Conservation (phyloP, 2,888 invertebrate species). For the Acleris holmiana region DNA sequence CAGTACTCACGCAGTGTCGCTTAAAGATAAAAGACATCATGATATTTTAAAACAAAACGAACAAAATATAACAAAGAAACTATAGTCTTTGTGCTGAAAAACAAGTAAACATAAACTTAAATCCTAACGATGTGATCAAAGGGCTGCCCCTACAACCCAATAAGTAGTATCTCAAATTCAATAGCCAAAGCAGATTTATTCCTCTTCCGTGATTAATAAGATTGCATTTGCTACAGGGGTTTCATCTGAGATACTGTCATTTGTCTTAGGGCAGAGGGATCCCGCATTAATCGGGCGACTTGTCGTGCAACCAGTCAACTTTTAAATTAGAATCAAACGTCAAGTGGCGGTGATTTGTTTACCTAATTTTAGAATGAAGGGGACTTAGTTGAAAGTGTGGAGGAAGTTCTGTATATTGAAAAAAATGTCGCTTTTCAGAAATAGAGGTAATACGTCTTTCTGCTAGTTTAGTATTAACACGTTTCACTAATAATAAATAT, state of each 20-base stretch:
- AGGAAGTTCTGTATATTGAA: constrained; percentile 2
- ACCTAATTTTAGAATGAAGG: constrained; percentile 6
- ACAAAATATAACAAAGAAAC: neutral
- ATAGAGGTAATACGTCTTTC: too few relatives aligned
- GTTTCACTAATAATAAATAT: too few relatives aligned
- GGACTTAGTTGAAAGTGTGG: neutral
- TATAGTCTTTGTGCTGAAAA: neutral
- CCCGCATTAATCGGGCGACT: constrained; percentile 22
- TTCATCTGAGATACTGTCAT: too few relatives aligned
- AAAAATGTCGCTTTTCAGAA: neutral
- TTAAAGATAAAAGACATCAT: too few relatives aligned
- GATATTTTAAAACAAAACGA: too few relatives aligned
- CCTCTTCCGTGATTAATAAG: too few relatives aligned
- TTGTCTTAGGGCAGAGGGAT: too few relatives aligned
- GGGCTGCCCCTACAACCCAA: constrained; percentile 3
- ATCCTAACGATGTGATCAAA: constrained; percentile 25
- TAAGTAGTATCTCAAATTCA: too few relatives aligned
- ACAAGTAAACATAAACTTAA: constrained; percentile 4
- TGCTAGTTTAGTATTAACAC: too few relatives aligned
- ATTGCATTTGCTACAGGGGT: too few relatives aligned
- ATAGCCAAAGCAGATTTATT: too few relatives aligned
- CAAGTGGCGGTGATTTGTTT: constrained; percentile 19
- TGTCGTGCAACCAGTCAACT: constrained; percentile 18
- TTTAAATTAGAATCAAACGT: constrained; percentile 10
- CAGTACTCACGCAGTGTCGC: too few relatives aligned